phyloP scores from a whole-genome alignment of 2,888 invertebrate genomes.

The Ligdia adustata region DNA sequence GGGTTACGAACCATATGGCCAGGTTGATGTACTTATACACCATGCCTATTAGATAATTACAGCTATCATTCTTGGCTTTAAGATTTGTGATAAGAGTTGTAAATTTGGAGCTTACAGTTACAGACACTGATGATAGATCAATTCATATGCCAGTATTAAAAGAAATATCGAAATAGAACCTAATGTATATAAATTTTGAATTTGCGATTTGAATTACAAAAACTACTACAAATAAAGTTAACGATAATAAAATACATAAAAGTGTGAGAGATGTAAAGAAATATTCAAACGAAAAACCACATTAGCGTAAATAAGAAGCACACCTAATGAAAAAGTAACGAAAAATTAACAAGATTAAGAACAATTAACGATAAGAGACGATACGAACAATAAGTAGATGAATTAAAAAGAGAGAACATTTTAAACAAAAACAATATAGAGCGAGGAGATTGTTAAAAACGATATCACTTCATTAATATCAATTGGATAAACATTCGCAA shows the following conservation, averaged over 20 bases:
- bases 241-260: too few species aligned
- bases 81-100: slow-evolving; percentile 3
- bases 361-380: background rate
- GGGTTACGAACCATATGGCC: slow-evolving; percentile 24
- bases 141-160: background rate
- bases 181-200: too few species aligned
- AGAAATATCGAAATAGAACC: too few species aligned
- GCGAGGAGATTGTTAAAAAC: slow-evolving; percentile 12
- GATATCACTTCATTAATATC: slow-evolving; percentile 23
- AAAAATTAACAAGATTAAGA: too few species aligned
- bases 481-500: slow-evolving; percentile 18
- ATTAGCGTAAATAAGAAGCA: too few species aligned
- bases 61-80: slow-evolving; percentile 2
- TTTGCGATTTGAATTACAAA: too few species aligned
- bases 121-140: slow-evolving; percentile 5
- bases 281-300: too few species aligned
- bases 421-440: slow-evolving; percentile 5
- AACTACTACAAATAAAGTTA: background rate
- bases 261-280: too few species aligned
- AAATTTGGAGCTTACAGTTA: background rate
- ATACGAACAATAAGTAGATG: background rate
- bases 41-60: slow-evolving; percentile 16
- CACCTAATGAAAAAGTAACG: too few species aligned
- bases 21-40: slow-evolving; percentile 21
- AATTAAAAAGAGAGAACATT: too few species aligned